These are phyloP conservation scores for Lepisosteus osseus DNA, from an alignment of 2,113 vertebrate genomes.

Conservation along the genomic window DNA sequence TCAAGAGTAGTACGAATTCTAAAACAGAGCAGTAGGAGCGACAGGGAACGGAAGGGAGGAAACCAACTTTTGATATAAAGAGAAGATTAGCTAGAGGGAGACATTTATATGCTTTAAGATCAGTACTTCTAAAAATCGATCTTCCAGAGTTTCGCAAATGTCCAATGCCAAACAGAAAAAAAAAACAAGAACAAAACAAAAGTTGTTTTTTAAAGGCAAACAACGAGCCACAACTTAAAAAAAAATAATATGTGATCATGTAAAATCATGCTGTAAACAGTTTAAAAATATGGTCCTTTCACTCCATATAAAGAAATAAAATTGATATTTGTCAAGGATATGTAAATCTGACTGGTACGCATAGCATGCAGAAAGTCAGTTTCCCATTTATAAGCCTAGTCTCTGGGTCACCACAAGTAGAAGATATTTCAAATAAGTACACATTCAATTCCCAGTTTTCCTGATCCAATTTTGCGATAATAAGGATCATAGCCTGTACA, in stretches of 20 bases:
- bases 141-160: too few species aligned
- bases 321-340: conserved; percentile 30
- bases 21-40: neutral
- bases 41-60: conserved; percentile 22
- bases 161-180: too few species aligned
- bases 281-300: conserved; percentile 23
- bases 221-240: neutral
- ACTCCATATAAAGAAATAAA: conserved; percentile 19
- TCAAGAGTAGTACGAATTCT: conserved; percentile 30
- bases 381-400: neutral
- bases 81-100: conserved; percentile 2
- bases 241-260: conserved; percentile 8
- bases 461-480: too few species aligned
- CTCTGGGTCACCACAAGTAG: too few species aligned
- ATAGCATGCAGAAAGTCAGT: conserved; percentile 8
- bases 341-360: conserved; percentile 12
- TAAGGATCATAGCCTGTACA: too few species aligned
- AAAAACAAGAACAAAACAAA: too few species aligned
- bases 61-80: conserved; percentile 30
- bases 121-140: too few species aligned
- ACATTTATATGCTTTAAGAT: neutral
- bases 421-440: too few species aligned
- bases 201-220: too few species aligned
- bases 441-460: too few species aligned
- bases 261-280: neutral